Percentiles rank a stretch among this genome's conserved stretches.
phyloP scores from a whole-genome alignment of 2,113 vertebrate species.

The Erpornis zantholeuca region DNA sequence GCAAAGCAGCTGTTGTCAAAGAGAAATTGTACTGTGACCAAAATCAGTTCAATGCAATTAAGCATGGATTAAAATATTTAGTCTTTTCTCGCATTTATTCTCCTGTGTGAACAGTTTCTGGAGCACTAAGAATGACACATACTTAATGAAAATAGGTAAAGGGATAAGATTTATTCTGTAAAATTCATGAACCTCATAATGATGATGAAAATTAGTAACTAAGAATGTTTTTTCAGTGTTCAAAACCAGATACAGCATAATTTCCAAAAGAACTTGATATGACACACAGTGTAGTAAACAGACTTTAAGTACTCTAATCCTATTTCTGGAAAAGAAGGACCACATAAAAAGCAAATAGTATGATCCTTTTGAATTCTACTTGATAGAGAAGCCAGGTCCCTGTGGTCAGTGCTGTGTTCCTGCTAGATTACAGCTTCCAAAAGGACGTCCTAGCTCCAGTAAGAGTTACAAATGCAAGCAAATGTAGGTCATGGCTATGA shows the following conservation, averaged over 20 bases:
- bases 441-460: background rate
- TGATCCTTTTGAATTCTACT: background rate
- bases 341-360: background rate
- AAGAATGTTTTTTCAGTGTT: background rate
- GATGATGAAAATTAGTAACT: background rate
- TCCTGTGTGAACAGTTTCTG: background rate
- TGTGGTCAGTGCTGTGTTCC: background rate
- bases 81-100: background rate
- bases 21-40: background rate
- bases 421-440: background rate
- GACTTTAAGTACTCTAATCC: background rate
- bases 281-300: background rate
- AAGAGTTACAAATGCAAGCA: background rate
- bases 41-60: background rate
- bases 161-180: background rate
- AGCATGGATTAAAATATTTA: background rate
- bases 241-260: background rate
- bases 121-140: background rate
- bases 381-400: background rate
- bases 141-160: background rate
- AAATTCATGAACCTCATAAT: background rate
- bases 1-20: slow-evolving; percentile 1
- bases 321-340: background rate
- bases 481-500: background rate
- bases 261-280: background rate